phyloP scores from a whole-genome alignment of 2,113 vertebrate genomes.

The Percopsis transmontana region DNA sequence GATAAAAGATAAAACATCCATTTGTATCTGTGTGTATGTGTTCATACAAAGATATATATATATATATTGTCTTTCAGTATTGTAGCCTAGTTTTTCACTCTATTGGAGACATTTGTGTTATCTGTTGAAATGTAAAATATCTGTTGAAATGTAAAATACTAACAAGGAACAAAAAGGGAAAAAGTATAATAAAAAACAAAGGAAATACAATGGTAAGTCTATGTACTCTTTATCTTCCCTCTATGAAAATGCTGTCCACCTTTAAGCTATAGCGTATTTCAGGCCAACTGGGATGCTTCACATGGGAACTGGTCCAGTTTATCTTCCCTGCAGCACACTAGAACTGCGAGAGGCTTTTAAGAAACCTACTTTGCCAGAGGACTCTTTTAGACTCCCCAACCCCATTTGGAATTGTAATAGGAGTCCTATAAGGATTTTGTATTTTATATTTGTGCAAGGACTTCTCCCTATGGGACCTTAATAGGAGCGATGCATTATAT shows the following conservation, averaged over 20 bases:
- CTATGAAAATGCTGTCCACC: not conserved
- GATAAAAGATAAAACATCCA: too few species aligned
- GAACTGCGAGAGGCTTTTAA: not conserved
- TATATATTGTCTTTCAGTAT: too few species aligned
- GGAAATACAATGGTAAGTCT: too few species aligned
- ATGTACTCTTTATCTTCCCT: not conserved
- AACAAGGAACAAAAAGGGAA: too few species aligned
- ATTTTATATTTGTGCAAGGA: not conserved
- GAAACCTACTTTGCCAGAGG: not conserved
- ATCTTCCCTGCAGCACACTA: not conserved
- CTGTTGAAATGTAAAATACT: too few species aligned
- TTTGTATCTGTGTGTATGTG: too few species aligned
- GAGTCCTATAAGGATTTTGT: not conserved
- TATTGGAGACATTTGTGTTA: too few species aligned
- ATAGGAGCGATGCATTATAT: too few species aligned
- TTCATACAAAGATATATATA: too few species aligned
- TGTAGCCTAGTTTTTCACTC: too few species aligned
- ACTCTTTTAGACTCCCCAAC: not conserved
- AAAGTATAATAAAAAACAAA: too few species aligned
- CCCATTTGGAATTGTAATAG: not conserved
- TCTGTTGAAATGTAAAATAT: too few species aligned
- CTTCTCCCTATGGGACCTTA: not conserved
- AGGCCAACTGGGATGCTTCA: conserved; percentile 7
- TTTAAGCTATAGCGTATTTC: not conserved
- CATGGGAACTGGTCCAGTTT: conserved; percentile 18